Evolutionary conservation across 2,797 vertebrate genomes (phyloP), one percentile per base, ranked within the genome.

Genomic region (Hephaestus fuliginosus): DNA sequence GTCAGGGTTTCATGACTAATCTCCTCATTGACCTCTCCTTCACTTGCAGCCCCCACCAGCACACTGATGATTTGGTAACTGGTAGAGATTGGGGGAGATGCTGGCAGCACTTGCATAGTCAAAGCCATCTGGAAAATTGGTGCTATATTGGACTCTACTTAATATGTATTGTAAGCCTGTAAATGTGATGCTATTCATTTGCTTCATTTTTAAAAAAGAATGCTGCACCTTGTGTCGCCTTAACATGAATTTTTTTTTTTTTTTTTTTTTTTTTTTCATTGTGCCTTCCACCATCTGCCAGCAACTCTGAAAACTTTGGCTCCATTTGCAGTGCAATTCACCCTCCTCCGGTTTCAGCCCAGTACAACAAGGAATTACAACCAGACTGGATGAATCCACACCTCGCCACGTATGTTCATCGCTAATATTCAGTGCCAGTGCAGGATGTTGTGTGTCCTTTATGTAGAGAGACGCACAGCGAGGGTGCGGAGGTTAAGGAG

Each of bases 11-110:
- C 83, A 80, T 94, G 93, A 95, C 88, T 93, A 91, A 95, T 93
- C 89, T 77, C 88, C 86, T 90, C 88, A 86, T 89, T 94, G 93
- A 95, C 95, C 94, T 91, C 90, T 87, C 88, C 91, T 87, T 94
- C 90, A 86, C 86, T 86, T 36, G 49, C 71, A 73, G 83, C 86
- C 81, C 71, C 72, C 83, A 52, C 67, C 20, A 5, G 72, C 81
- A 62, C 77, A 33, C 70, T 70, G 73, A 74, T 67, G 77, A 82
- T 83, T 85, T 61, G 36, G 73, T 90, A 22, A 72, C 51, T 52
- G 48, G 53, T 80, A 18, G 20, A 78, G 55, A 43, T 15, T 39
- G 51, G 44, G 49, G 66, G 60, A 70, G 48, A 58, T 70, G 77
- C 11, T 75, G 66, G 39, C 63, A 66, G 80, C 41, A 17, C 76